Base-by-base conservation (phyloP, 2,888 invertebrate species). In the Pandemis heparana region DNA sequence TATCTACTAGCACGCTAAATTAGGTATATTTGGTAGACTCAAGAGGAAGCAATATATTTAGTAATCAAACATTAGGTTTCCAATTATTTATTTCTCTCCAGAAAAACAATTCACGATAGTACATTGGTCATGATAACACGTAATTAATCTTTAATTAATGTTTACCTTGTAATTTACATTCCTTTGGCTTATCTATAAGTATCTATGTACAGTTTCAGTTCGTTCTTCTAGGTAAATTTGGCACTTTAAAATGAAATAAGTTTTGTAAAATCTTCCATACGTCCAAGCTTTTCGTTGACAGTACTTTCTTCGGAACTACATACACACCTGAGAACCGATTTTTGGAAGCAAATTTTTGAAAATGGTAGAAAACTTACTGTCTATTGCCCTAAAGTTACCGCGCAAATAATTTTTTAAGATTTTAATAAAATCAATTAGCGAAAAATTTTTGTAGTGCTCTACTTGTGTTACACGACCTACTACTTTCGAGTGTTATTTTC, bases 61-160 rank as follows among this genome's bases (percentile, higher is more conserved):
- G 1, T 14, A 51, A 23, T 14, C 8, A 8, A 43, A 60, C 43
- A 51, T n/a, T 7, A 39, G 23, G 18, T 51, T 72, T 69, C 56
- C 39, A 48, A 68, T 43, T 65, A 3, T 72, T 75, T 68, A 75
- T 75, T 75, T 60, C 41, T 65, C 68, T 69, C 75, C 72, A 71
- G 51, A 75, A 74, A 74, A 71, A 64, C 12, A 70, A 75, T 71
- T 71, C 32, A 75, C 68, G 67, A 65, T 65, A 64, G 46, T 75
- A 74, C 69, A 65, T 75, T 75, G 75, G 75, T 75, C 75, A 75
- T 72, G 72, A 75, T 56, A 56, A 56, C 23, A 56, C 56, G 23
- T 68, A 75, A 10, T 18, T 14, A 38, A 48, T 66, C 48, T 56
- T 75, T 59, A 68, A 51, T 74, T 75, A 43, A 51, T 51, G 46